Conservation (phyloP, 2,113 vertebrate species). For the Telmatochromis sp. region DNA sequence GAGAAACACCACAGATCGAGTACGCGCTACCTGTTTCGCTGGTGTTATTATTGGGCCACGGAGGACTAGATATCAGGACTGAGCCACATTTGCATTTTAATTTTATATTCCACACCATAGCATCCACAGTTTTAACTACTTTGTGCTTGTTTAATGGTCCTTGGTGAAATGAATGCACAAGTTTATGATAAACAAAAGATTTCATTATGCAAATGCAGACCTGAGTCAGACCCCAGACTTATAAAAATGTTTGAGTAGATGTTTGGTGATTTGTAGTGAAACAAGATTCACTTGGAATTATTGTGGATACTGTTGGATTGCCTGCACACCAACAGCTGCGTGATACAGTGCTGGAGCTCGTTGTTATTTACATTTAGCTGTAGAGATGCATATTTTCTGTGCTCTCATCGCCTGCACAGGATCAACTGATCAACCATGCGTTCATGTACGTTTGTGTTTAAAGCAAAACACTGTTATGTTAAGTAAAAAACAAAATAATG, state of each 20-base stretch:
- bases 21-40: slow-evolving; percentile 45
- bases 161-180: slow-evolving; percentile 59
- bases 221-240: slow-evolving; percentile 25
- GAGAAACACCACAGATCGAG: slow-evolving; percentile 16
- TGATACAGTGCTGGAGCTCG: not conserved
- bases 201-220: slow-evolving; percentile 69
- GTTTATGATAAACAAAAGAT: slow-evolving; percentile 68
- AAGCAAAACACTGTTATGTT: not conserved
- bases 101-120: slow-evolving; percentile 45
- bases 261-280: slow-evolving; percentile 32
- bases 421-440: not conserved
- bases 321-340: not conserved
- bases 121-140: slow-evolving; percentile 57
- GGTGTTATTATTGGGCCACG: slow-evolving; percentile 20
- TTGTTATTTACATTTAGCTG: not conserved
- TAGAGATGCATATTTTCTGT: not conserved
- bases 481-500: not conserved
- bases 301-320: slow-evolving; percentile 5
- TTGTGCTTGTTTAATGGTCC: slow-evolving; percentile 68
- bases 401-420: not conserved
- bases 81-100: slow-evolving; percentile 69
- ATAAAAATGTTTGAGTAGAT: slow-evolving; percentile 40
- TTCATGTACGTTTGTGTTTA: not conserved
- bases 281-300: not conserved
- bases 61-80: slow-evolving; percentile 44